Conservation (phyloP, 2,797 vertebrate species). For the Gadopsis bispinosus region DNA sequence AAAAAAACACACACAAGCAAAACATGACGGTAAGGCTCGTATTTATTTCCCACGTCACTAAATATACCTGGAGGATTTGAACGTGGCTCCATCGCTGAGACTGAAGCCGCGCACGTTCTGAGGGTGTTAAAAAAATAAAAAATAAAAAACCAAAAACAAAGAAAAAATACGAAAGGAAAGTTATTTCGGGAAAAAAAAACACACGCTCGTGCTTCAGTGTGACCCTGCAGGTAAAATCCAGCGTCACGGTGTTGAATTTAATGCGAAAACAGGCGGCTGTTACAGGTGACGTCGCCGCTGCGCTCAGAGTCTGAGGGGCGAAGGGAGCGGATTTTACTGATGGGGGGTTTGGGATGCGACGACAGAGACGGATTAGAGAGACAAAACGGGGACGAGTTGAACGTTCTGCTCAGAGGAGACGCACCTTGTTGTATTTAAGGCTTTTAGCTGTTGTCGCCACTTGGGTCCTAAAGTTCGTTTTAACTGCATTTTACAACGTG, state of each 20-base stretch:
- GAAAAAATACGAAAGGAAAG: no score
- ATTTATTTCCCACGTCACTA: neutral
- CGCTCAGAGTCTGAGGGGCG: slow-evolving; percentile 50
- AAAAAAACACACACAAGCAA: neutral
- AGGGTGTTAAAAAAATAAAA: neutral
- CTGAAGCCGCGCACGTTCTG: neutral
- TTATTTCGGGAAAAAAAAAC: no score
- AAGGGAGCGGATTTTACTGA: slow-evolving; percentile 39
- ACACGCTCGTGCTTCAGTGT: neutral
- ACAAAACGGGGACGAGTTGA: slow-evolving; percentile 29
- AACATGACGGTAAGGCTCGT: neutral
- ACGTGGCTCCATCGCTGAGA: neutral
- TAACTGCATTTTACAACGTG: neutral
- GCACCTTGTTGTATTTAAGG: slow-evolving; percentile 42
- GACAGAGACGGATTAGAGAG: slow-evolving; percentile 39
- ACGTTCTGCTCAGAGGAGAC: slow-evolving; percentile 52
- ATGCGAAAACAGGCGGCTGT: slow-evolving; percentile 78
- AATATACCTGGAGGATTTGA: neutral
- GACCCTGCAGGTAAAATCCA: slow-evolving; percentile 54
- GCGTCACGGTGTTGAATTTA: slow-evolving; percentile 62
- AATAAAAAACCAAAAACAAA: neutral
- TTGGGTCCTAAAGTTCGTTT: slow-evolving; percentile 33
- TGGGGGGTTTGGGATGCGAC: slow-evolving; percentile 43
- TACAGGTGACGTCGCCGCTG: slow-evolving; percentile 73
- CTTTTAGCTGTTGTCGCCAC: neutral